A percentile compares a stretch with the other conserved stretches of the same genome.
These are phyloP conservation scores for Liopterus haemorrhoidalis DNA, from an alignment of 2,888 invertebrate genomes.

Conservation along the genomic window DNA sequence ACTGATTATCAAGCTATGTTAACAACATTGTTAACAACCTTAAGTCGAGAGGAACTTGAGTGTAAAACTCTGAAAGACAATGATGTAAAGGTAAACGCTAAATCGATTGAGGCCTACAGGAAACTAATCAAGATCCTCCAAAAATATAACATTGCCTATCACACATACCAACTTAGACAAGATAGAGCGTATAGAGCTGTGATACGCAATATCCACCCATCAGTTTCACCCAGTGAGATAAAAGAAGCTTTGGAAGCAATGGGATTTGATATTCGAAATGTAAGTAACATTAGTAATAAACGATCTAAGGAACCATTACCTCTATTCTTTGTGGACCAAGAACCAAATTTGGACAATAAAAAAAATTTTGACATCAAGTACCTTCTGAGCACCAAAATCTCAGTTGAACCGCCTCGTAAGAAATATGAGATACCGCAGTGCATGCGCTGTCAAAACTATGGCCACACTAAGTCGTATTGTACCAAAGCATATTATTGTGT, in stretches of 20 bases:
- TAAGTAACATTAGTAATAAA: background rate
- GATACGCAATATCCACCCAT: background rate
- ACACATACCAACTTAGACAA: slow-evolving; percentile 6
- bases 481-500: slow-evolving; percentile 16
- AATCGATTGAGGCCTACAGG: slow-evolving; percentile 1
- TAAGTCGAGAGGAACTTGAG: too few species aligned
- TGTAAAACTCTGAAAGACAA: too few species aligned
- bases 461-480: slow-evolving; percentile 23
- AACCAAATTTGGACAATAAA: slow-evolving; percentile 18
- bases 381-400: slow-evolving; percentile 14
- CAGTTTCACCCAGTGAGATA: background rate
- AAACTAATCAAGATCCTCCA: background rate
- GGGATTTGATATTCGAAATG: background rate
- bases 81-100: too few species aligned
- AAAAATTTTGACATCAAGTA: background rate
- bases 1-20: too few species aligned
- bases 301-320: too few species aligned
- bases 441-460: slow-evolving; percentile 24
- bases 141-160: background rate
- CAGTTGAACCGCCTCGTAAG: slow-evolving; percentile 18
- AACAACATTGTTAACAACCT: too few species aligned
- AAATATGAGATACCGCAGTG: slow-evolving; percentile 16
- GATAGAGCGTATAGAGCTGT: background rate
- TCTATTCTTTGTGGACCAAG: slow-evolving; percentile 24
- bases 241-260: slow-evolving; percentile 3